phyloP scores from a whole-genome alignment of 2,113 vertebrate genomes.

The Circaetus cinerascens region DNA sequence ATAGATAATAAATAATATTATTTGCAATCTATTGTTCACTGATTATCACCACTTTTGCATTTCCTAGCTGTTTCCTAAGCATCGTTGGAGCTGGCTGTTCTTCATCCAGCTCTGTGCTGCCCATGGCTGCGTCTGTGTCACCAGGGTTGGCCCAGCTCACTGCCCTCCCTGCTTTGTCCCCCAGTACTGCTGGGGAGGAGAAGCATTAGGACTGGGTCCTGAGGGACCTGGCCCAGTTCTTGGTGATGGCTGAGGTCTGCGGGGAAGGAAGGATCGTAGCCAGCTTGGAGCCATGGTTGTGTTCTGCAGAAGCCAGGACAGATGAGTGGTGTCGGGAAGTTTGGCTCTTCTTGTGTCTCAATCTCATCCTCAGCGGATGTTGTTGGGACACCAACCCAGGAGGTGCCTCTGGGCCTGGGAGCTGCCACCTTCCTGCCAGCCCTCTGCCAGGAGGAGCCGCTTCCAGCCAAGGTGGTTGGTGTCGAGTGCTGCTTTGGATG shows the following conservation, averaged over 20 bases:
- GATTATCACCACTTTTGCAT: background rate
- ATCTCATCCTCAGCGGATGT: background rate
- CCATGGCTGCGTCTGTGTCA: background rate
- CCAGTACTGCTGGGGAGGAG: background rate
- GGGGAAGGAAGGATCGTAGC: background rate
- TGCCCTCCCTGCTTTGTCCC: background rate
- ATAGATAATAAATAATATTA: background rate
- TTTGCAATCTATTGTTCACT: background rate
- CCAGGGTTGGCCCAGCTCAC: fast-evolving
- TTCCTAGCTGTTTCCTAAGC: background rate
- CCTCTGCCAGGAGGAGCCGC: background rate
- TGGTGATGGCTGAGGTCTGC: background rate
- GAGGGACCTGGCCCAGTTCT: background rate
- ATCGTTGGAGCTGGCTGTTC: background rate
- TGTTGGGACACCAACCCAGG: background rate
- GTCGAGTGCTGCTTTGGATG: background rate
- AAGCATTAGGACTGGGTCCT: background rate
- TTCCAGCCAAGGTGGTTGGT: background rate
- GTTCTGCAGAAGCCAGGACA: background rate
- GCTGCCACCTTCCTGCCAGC: background rate
- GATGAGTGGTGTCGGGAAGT: background rate
- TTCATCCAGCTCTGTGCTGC: background rate
- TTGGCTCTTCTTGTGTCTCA: background rate
- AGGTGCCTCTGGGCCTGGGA: background rate
- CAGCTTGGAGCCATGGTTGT: background rate